Evolutionary conservation across 1,140 invertebrate species (phyloP), one percentile per base, ranked within the genome.

Genomic region (Lerema accius): DNA sequence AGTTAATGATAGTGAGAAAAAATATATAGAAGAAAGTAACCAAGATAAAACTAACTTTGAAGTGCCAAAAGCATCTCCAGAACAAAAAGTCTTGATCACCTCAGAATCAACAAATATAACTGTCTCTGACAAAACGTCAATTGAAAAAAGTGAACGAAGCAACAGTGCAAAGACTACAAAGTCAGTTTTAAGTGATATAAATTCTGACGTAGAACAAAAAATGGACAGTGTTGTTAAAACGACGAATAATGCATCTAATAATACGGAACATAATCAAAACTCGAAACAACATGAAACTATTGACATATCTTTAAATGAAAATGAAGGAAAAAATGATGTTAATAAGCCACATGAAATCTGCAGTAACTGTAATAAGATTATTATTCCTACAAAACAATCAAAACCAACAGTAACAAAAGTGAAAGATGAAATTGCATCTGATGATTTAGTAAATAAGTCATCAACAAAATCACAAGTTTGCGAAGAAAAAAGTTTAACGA

Each of bases 401-500:
- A 11, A 49, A 14, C 9, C 26, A 49, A 7, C 6, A 45, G 35
- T 37, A 3, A n/a, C n/a, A 11, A 37, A 37, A 9, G 35, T 37
- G 7, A 37, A n/a, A 37, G 35, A 11, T 11, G 11, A 37, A 37
- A 37, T 11, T 37, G 35, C 2, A 7, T 11, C n/a, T 37, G n/a
- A 37, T 11, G n/a, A 11, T 37, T 37, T 37, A 37, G 7, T 11
- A 37, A 37, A 3, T 0, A 37, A 1, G 35, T 37, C 35, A 11
- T 37, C 28, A 9, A 32, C 35, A 11, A 37, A 4, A 7, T 37
- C 28, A 4, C 3, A 51, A 51, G 7, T 39, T 1, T 7, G 17
- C 9, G 19, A 53, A 13, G 19, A 53, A 5, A 39, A 53, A 53
- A 53, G 32, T 40, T 53, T 35, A 35, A 16, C 17, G 3, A 35